phyloP scores from a whole-genome alignment of 2,888 invertebrate genomes.

The Drosophila nr. medialis region DNA sequence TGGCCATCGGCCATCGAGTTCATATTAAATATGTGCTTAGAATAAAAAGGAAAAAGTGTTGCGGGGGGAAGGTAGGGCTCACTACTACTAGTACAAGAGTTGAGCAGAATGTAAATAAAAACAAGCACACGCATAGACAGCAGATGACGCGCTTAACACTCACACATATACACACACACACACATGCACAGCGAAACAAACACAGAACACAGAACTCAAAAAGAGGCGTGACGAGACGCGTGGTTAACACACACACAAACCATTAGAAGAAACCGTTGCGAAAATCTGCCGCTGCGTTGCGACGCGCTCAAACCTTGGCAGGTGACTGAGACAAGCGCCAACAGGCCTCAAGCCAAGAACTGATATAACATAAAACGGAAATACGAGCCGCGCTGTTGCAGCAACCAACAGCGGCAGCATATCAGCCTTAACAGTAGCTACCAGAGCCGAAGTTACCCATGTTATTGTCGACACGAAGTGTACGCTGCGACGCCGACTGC shows the following conservation, averaged over 20 bases:
- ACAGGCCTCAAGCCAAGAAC: constrained; percentile 68
- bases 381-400: constrained; percentile 41
- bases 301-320: constrained; percentile 80
- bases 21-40: constrained; percentile 45
- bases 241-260: constrained; percentile 29
- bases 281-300: constrained; percentile 67
- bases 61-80: neutral
- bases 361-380: constrained; percentile 49
- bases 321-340: constrained; percentile 77
- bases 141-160: constrained; percentile 49
- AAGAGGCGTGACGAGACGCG: constrained; percentile 18
- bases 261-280: constrained; percentile 44
- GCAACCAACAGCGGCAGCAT: constrained; percentile 21
- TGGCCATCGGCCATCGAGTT: constrained; percentile 43
- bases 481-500: constrained; percentile 49
- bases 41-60: constrained; percentile 48
- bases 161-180: constrained; percentile 27
- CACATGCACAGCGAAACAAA: constrained; percentile 24
- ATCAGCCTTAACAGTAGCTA: constrained; percentile 38
- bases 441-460: constrained; percentile 41
- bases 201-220: constrained; percentile 23
- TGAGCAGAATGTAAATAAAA: constrained; percentile 52
- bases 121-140: constrained; percentile 57
- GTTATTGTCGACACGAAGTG: constrained; percentile 45
- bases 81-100: constrained; percentile 24